phyloP scores from a whole-genome alignment of 2,113 vertebrate species.

The Polyodon spathula region DNA sequence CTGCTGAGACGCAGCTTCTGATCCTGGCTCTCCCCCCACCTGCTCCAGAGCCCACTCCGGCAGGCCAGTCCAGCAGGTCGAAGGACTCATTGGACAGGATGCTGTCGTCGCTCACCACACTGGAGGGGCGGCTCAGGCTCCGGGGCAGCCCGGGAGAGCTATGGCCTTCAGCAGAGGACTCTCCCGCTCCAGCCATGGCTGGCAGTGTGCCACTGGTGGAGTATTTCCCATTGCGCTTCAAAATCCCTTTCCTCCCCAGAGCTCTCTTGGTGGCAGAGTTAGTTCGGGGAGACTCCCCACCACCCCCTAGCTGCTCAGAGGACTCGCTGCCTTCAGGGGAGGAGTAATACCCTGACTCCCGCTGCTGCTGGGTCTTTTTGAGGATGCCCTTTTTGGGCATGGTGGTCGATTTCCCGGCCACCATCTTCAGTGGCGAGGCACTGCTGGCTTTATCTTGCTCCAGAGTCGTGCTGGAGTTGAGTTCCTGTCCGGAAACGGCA shows the following conservation, averaged over 20 bases:
- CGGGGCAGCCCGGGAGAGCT: constrained; percentile 61
- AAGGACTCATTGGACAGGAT: constrained; percentile 74
- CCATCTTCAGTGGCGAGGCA: constrained; percentile 56
- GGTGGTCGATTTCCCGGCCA: constrained; percentile 58
- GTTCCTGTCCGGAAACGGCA: constrained; percentile 33
- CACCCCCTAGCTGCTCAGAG: constrained; percentile 71
- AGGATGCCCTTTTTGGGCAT: constrained; percentile 95
- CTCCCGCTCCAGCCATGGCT: constrained; percentile 42
- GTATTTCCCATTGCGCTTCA: constrained; percentile 90
- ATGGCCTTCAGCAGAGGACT: constrained; percentile 58
- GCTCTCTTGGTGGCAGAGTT: constrained; percentile 46
- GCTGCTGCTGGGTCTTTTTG: constrained; percentile 83
- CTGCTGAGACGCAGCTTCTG: constrained; percentile 85
- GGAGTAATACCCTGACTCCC: constrained; percentile 94
- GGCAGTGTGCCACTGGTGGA: constrained; percentile 51
- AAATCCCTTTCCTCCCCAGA: constrained; percentile 77
- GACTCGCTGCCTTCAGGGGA: constrained; percentile 92
- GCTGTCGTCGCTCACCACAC: constrained; percentile 79
- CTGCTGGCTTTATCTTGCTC: constrained; percentile 37
- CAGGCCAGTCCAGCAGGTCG: constrained; percentile 72
- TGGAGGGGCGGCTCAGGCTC: constrained; percentile 85
- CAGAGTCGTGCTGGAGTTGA: constrained; percentile 35
- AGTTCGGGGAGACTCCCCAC: constrained; percentile 39
- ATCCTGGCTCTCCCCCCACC: constrained; percentile 64
- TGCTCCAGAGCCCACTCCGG: constrained; percentile 34